Conservation (phyloP, 2,113 vertebrate genomes). For the Muscicapa adusta region DNA sequence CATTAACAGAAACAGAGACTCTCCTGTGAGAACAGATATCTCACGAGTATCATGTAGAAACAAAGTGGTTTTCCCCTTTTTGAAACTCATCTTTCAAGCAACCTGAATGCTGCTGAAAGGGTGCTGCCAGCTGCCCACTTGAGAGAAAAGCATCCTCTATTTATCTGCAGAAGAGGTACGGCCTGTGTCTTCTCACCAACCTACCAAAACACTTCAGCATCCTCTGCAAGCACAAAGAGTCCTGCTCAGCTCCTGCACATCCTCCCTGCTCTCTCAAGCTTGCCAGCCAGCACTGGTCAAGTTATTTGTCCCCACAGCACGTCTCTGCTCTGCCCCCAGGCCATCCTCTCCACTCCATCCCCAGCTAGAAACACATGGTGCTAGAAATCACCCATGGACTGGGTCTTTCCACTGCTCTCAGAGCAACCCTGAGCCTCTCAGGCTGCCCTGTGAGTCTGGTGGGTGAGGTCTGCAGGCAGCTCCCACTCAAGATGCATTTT, state of each 20-base stretch:
- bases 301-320: background rate
- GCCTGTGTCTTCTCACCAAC: background rate
- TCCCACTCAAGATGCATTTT: background rate
- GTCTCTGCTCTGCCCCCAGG: background rate
- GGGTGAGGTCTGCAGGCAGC: background rate
- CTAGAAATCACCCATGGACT: background rate
- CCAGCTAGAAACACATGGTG: accelerated
- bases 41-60: background rate
- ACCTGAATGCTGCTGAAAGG: constrained; percentile 11
- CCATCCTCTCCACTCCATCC: background rate
- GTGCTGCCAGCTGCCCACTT: background rate
- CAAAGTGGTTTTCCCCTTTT: background rate
- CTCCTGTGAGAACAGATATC: background rate
- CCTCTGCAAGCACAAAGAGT: background rate
- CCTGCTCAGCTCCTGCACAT: background rate
- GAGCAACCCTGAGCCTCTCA: background rate
- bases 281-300: background rate
- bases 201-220: background rate
- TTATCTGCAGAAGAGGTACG: background rate
- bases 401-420: background rate
- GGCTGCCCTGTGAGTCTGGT: background rate
- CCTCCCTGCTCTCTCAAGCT: background rate
- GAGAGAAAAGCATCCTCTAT: background rate
- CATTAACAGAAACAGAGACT: background rate
- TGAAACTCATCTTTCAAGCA: background rate